Evolutionary conservation across 2,113 vertebrate species (phyloP).

Genomic region (Callaeas wilsoni): DNA sequence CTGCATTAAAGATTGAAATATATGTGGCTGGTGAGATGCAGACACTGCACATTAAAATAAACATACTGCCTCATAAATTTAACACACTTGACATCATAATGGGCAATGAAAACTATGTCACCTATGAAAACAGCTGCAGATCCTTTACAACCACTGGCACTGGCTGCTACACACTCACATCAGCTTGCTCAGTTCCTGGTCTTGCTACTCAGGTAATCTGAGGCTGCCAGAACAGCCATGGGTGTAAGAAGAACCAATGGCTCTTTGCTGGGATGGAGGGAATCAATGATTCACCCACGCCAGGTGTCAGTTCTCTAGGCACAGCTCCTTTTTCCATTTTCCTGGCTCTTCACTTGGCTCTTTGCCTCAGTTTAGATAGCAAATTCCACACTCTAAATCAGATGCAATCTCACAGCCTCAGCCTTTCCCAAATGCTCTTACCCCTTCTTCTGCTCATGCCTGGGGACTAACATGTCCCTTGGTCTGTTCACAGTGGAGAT

Average conservation of each 20-base stretch:
- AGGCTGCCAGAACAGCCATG: neutral
- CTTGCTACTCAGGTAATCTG: neutral
- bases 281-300: neutral
- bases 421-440: neutral
- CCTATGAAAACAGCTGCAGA: constrained; percentile 19
- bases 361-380: neutral
- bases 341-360: neutral
- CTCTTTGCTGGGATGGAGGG: neutral
- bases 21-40: constrained; percentile 29
- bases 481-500: neutral
- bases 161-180: neutral
- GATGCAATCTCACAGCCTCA: neutral
- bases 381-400: neutral
- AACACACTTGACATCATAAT: constrained; percentile 17
- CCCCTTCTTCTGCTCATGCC: neutral
- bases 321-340: neutral
- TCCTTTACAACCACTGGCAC: neutral
- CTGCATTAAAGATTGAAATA: constrained; percentile 48
- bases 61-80: constrained; percentile 36
- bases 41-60: constrained; percentile 29
- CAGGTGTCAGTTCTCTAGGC: neutral
- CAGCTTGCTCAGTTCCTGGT: neutral
- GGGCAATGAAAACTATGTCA: constrained; percentile 10
- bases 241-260: neutral
- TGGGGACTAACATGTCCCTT: neutral